A percentile compares a stretch with the other conserved stretches of the same genome.
Evolutionary conservation across 2,113 vertebrate genomes (phyloP).

Genomic region (Hoplias malabaricus): DNA sequence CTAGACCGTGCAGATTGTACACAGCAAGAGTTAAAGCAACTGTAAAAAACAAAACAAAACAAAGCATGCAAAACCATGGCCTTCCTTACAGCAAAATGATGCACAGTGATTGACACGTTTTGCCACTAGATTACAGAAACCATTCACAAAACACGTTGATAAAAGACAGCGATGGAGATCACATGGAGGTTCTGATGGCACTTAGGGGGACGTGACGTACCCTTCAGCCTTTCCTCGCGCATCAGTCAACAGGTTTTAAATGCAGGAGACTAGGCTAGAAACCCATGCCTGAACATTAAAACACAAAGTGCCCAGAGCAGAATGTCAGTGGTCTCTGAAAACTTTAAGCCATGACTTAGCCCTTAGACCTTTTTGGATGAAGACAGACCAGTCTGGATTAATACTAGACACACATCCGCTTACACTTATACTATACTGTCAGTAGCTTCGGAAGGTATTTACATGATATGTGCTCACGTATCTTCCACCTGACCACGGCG

Average conservation of each 20-base stretch:
- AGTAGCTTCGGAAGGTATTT: neutral
- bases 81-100: too few relatives aligned
- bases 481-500: neutral
- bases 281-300: slow-evolving; percentile 6
- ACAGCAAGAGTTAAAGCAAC: too few relatives aligned
- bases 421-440: neutral
- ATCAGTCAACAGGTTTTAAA: slow-evolving; percentile 29
- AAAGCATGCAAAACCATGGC: too few relatives aligned
- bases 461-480: slow-evolving; percentile 13
- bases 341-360: slow-evolving; percentile 35
- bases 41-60: neutral
- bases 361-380: slow-evolving; percentile 34
- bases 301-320: neutral
- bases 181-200: slow-evolving; percentile 49
- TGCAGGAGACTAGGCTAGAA: slow-evolving; percentile 35
- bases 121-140: neutral
- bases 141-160: slow-evolving; percentile 13
- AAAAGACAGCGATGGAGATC: slow-evolving; percentile 4
- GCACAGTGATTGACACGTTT: neutral
- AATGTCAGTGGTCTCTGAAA: slow-evolving; percentile 4
- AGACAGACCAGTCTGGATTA: slow-evolving; percentile 14
- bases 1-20: too few relatives aligned
- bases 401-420: neutral
- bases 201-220: slow-evolving; percentile 49
- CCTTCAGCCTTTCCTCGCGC: slow-evolving; percentile 25